Conservation (phyloP, 2,797 vertebrate species). For the Botia almorhae region DNA sequence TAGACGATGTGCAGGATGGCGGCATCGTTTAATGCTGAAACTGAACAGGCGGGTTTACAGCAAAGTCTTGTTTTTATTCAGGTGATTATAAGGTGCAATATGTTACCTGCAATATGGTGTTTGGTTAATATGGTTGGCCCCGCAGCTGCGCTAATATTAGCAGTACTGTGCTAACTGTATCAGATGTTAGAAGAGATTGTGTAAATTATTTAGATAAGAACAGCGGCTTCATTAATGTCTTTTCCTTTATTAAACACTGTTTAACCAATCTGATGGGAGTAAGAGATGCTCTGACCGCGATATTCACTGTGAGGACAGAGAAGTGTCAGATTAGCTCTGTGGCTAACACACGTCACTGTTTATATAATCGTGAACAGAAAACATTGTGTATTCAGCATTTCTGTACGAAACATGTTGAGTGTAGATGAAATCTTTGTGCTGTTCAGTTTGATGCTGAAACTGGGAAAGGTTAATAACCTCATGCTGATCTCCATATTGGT, state of each 20-base stretch:
- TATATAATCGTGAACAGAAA: conserved; percentile 14
- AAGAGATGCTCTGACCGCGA: not conserved
- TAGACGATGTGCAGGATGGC: conserved; percentile 21
- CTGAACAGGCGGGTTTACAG: not conserved
- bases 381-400: not conserved
- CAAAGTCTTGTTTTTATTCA: not conserved
- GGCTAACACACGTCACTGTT: conserved; percentile 44
- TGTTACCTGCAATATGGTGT: not conserved
- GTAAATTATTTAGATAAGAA: not conserved
- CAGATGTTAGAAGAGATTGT: not conserved
- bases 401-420: not conserved
- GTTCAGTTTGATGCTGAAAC: not conserved
- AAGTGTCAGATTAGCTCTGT: conserved; percentile 6
- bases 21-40: conserved; percentile 9
- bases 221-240: not conserved
- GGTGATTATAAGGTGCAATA: not conserved
- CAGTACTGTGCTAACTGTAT: conserved; percentile 14
- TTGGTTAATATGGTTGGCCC: not conserved
- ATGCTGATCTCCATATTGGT: not conserved
- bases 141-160: conserved; percentile 20
- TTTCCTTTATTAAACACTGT: not conserved
- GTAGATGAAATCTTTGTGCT: not conserved
- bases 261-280: not conserved
- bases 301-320: not conserved
- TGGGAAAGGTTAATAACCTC: not conserved